Evolutionary conservation across 2,888 invertebrate species (phyloP), one percentile per base, ranked within the genome.

Genomic region (Xestoiulus laeticollis): DNA sequence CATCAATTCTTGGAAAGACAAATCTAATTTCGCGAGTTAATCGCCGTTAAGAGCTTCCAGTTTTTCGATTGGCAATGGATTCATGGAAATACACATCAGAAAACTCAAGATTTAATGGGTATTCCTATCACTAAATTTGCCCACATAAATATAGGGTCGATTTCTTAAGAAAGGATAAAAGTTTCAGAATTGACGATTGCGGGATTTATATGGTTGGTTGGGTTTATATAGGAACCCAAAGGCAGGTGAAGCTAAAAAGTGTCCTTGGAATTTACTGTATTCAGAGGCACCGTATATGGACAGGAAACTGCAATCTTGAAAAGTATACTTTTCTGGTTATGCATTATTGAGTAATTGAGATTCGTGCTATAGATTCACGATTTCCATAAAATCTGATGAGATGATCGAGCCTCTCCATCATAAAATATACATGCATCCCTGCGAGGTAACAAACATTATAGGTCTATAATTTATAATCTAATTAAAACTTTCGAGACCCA

Each of bases 361-460:
- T 53, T 53, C 53, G 6, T n/a, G n/a, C n/a, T n/a, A n/a, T n/a
- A n/a, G n/a, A n/a, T n/a, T n/a, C 53, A 6, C 26, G 8, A 68
- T 68, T 68, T 68, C 68, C 68, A 68, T 68, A 68, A 68, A 68
- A 68, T 68, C 68, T 68, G 68, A 68, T 26, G 68, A 68, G 68
- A 68, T 68, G 68, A n/a, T n/a, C n/a, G n/a, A 68, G 68, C 68
- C 6, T 26, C 26, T 22, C 68, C 22, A 26, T 68, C 68, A 68
- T 68, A 68, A 68, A 68, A 4, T 26, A 68, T 68, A 26, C 68
- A 68, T 68, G 68, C 68, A 68, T 0, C 68, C 68, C 6, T n/a
- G 68, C 68, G 68, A 5, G 26, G 68, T 8, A 22, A 68, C 68
- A 68, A 68, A 68, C 68, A 68, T 26, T 19, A 26, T 26, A 68